A percentile compares a stretch with the other conserved stretches of the same genome.
These are phyloP conservation scores for Dolichopus griseipennis DNA, from an alignment of 2,888 invertebrate species.

Conservation along the genomic window DNA sequence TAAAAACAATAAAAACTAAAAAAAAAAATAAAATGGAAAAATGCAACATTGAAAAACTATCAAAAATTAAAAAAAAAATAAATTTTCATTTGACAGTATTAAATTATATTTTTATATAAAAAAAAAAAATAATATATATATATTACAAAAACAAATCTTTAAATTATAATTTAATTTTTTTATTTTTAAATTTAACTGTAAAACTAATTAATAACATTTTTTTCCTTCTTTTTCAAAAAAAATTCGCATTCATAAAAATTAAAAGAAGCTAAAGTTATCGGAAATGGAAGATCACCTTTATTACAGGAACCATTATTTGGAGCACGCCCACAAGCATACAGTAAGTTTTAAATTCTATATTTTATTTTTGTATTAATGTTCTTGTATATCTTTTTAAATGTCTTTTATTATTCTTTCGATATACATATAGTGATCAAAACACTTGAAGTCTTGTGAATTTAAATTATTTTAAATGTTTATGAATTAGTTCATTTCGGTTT, in stretches of 20 bases:
- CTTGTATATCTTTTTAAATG: too few relatives aligned
- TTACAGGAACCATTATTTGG: conserved; percentile 84
- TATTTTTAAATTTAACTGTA: not conserved
- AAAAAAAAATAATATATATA: not conserved
- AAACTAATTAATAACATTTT: not conserved
- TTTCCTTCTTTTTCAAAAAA: conserved; percentile 9
- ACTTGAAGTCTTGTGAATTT: too few relatives aligned
- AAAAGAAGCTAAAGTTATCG: conserved; percentile 43
- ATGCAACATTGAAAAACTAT: too few relatives aligned
- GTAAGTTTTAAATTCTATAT: too few relatives aligned
- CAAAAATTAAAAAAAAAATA: too few relatives aligned
- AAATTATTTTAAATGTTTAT: too few relatives aligned
- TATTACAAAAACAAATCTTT: not conserved
- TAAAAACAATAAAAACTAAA: not conserved
- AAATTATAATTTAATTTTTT: not conserved
- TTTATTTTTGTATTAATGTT: too few relatives aligned
- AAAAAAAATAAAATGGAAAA: not conserved
- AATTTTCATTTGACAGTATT: too few relatives aligned
- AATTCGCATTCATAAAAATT: conserved; percentile 12
- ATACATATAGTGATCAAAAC: too few relatives aligned
- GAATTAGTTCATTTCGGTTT: too few relatives aligned
- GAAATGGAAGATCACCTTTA: conserved; percentile 66
- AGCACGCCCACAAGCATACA: conserved; percentile 78
- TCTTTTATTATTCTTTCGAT: too few relatives aligned
- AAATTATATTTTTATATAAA: too few relatives aligned